Conservation (phyloP, 1,140 invertebrate genomes). For the Diabrotica undecimpunctata region DNA sequence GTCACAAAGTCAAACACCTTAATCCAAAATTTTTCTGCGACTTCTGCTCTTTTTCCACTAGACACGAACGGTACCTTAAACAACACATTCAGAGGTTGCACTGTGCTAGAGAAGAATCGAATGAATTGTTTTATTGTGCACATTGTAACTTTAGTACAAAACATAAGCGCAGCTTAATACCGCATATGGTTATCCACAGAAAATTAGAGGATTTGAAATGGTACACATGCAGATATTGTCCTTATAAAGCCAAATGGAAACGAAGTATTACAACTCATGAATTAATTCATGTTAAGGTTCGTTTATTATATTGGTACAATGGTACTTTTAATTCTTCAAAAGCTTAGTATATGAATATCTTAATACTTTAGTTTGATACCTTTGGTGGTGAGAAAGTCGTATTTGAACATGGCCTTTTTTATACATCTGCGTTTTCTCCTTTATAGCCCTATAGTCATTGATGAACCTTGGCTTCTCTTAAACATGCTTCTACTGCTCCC, state of each 20-base stretch:
- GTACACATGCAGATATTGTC: neutral
- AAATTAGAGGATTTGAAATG: neutral
- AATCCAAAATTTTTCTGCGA: neutral
- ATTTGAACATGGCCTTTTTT: no score
- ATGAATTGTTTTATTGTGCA: conserved; percentile 5
- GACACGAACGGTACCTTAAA: conserved; percentile 7
- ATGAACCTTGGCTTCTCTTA: no score
- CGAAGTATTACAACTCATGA: conserved; percentile 5
- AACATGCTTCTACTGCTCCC: no score
- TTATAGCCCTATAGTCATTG: no score
- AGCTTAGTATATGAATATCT: no score
- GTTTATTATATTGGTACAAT: neutral
- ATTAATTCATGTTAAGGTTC: conserved; percentile 9
- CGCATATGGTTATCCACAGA: conserved; percentile 3
- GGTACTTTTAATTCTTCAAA: no score
- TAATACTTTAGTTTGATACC: no score
- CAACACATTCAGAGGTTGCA: neutral
- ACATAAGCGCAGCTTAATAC: conserved; percentile 3
- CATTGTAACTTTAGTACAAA: conserved; percentile 4
- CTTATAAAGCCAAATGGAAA: conserved; percentile 6
- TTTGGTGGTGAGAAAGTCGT: no score
- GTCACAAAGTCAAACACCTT: conserved; percentile 1
- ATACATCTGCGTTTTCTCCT: no score
- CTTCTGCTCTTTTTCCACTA: neutral
- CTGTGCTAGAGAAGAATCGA: neutral